phyloP scores from a whole-genome alignment of 1,140 invertebrate species.

The Drosophila sechellia region DNA sequence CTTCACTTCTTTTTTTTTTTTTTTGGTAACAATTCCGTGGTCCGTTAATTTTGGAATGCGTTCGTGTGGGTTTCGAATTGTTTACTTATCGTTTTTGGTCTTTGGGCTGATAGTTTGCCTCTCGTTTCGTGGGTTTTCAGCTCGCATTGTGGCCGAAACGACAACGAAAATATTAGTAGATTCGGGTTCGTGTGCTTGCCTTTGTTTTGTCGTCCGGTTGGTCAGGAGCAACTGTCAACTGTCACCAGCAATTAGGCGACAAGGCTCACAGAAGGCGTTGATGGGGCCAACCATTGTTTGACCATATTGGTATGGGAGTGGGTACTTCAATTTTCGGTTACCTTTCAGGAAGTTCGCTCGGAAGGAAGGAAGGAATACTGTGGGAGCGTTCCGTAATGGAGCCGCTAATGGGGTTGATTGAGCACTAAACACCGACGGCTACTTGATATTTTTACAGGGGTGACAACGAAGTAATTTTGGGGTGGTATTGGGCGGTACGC shows the following conservation, averaged over 20 bases:
- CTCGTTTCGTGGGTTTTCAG: slow-evolving; percentile 38
- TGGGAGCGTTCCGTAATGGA: slow-evolving; percentile 30
- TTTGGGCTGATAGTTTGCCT: slow-evolving; percentile 64
- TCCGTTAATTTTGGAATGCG: slow-evolving; percentile 40
- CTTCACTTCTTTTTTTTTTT: slow-evolving; percentile 22
- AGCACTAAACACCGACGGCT: slow-evolving; percentile 45
- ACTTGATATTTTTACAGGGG: slow-evolving; percentile 25
- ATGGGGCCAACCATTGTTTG: slow-evolving; percentile 49
- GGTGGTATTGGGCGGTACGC: background rate
- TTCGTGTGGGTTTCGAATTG: slow-evolving; percentile 54
- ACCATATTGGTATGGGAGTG: background rate
- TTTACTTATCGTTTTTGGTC: slow-evolving; percentile 73
- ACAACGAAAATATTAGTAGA: slow-evolving; percentile 82
- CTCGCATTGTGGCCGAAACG: slow-evolving; percentile 61
- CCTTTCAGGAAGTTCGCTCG: slow-evolving; percentile 49
- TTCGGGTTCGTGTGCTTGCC: slow-evolving; percentile 42
- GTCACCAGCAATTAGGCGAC: slow-evolving; percentile 79
- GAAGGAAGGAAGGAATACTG: slow-evolving; percentile 3
- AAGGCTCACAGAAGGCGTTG: slow-evolving; percentile 58
- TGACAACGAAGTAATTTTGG: slow-evolving; percentile 3
- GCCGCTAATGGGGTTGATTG: slow-evolving; percentile 45
- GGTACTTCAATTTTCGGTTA: slow-evolving; percentile 36
- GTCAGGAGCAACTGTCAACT: slow-evolving; percentile 46
- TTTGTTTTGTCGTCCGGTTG: slow-evolving; percentile 27
- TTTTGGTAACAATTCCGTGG: slow-evolving; percentile 77